These are phyloP conservation scores for Rhagium mordax DNA, from an alignment of 2,888 invertebrate genomes.

Conservation along the genomic window DNA sequence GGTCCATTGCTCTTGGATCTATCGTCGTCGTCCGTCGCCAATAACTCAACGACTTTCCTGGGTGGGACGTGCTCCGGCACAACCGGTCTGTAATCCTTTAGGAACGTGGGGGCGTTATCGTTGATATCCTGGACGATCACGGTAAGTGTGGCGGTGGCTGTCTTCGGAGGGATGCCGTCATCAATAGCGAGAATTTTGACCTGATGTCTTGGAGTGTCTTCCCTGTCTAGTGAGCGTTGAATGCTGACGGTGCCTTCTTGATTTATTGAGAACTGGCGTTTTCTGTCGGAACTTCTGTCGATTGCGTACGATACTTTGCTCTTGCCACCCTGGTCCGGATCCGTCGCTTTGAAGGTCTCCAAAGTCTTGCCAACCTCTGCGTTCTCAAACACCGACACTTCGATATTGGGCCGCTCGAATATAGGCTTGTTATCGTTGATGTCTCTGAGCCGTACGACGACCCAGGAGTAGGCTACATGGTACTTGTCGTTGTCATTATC, in stretches of 20 bases:
- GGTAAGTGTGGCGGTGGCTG: constrained; percentile 93
- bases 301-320: constrained; percentile 94
- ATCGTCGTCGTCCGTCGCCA: constrained; percentile 95
- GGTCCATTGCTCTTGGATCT: constrained; percentile 96
- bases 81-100: constrained; percentile 89
- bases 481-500: constrained; percentile 97
- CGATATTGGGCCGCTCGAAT: constrained; percentile 94
- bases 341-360: constrained; percentile 95
- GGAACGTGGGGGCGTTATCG: constrained; percentile 94
- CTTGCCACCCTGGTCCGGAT: constrained; percentile 95
- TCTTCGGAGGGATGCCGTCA: constrained; percentile 93
- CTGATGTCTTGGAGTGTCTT: constrained; percentile 95
- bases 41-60: constrained; percentile 91
- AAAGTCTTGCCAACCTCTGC: constrained; percentile 91
- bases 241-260: constrained; percentile 96
- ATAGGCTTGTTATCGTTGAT: constrained; percentile 98
- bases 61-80: constrained; percentile 94
- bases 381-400: constrained; percentile 93
- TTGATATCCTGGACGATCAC: constrained; percentile 97
- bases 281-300: constrained; percentile 92
- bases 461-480: constrained; percentile 97
- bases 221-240: constrained; percentile 92
- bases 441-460: constrained; percentile 92
- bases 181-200: constrained; percentile 97
- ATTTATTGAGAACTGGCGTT: constrained; percentile 94